A percentile compares a stretch with the other conserved stretches of the same genome.
Evolutionary conservation across 2,797 vertebrate genomes (phyloP).

Genomic region (Tragopan temminckii): DNA sequence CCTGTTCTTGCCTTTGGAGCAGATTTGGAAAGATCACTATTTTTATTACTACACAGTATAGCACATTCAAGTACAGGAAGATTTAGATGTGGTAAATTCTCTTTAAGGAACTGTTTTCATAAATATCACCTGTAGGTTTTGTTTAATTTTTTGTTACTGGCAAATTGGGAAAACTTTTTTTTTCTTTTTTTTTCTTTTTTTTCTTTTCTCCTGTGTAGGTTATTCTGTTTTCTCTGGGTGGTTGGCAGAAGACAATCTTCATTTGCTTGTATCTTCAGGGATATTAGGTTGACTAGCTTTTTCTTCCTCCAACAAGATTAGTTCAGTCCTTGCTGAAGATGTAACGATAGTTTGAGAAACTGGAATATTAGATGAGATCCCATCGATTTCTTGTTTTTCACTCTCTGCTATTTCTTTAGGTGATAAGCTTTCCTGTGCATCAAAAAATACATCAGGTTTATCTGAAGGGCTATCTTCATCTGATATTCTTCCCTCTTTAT

Average conservation of each 20-base stretch:
- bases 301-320: conserved; percentile 80
- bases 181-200: background rate
- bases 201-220: background rate
- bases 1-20: background rate
- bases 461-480: conserved; percentile 76
- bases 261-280: conserved; percentile 26
- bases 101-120: background rate
- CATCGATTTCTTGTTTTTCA: background rate
- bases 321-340: conserved; percentile 85
- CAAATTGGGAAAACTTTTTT: background rate
- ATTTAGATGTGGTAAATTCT: background rate
- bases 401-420: conserved; percentile 57
- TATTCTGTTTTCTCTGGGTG: background rate
- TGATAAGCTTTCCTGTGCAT: conserved; percentile 78
- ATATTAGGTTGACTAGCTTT: background rate
- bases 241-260: background rate
- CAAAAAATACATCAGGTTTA: conserved; percentile 74
- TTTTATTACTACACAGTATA: background rate
- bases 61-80: background rate
- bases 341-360: conserved; percentile 77
- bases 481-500: conserved; percentile 43
- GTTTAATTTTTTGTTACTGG: background rate
- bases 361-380: background rate
- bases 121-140: background rate
- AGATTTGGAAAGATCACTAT: background rate